These are phyloP conservation scores for Oscheius sp. DNA, from an alignment of 2,888 invertebrate species.

Conservation along the genomic window DNA sequence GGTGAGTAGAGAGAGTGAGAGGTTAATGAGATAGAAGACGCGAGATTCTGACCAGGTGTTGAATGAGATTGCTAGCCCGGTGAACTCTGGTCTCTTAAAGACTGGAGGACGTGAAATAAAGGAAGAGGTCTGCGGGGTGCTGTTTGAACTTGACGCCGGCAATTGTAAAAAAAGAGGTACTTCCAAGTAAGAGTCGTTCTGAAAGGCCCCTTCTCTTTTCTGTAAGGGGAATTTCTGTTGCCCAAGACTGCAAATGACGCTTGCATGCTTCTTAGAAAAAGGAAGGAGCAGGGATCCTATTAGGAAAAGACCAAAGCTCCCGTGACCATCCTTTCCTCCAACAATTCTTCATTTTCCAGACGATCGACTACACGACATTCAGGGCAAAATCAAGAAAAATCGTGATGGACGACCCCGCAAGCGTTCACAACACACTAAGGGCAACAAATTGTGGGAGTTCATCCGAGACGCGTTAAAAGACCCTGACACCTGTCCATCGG, in stretches of 20 bases:
- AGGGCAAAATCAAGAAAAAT: conserved; percentile 52
- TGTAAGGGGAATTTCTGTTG: background rate
- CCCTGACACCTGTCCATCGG: conserved; percentile 83
- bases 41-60: conserved; percentile 12
- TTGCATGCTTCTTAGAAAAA: background rate
- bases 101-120: conserved; percentile 1
- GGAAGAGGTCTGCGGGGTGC: conserved; percentile 25
- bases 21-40: conserved; percentile 2
- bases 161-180: background rate
- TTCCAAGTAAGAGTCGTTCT: conserved; percentile 1
- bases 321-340: too few species aligned
- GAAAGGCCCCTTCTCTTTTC: background rate
- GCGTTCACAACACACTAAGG: conserved; percentile 73
- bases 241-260: conserved; percentile 20
- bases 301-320: conserved; percentile 18
- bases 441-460: conserved; percentile 84
- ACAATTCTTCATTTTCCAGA: background rate
- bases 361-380: conserved; percentile 28
- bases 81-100: conserved; percentile 26
- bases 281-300: background rate
- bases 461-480: conserved; percentile 85
- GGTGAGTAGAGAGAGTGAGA: conserved; percentile 35
- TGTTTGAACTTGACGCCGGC: conserved; percentile 30
- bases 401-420: conserved; percentile 72
- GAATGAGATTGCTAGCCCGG: conserved; percentile 20